Evolutionary conservation across 2,113 vertebrate species (phyloP).

Genomic region (Burhinus oedicnemus): DNA sequence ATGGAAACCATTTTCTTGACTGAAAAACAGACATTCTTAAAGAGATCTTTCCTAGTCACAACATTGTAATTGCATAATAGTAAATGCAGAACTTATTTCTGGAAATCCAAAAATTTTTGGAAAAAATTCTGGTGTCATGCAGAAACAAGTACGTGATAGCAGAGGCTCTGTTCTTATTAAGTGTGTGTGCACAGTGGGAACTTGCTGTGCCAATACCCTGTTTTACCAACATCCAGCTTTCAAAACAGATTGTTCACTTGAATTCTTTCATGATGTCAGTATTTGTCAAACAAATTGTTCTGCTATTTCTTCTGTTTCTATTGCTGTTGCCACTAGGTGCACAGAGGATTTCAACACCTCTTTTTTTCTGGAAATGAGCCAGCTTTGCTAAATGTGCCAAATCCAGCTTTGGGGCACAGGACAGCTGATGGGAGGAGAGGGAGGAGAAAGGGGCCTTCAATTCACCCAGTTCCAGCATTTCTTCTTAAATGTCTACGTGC

Average conservation of each 20-base stretch:
- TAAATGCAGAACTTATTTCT: background rate
- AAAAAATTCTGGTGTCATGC: background rate
- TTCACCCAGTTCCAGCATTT: background rate
- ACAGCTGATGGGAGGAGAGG: background rate
- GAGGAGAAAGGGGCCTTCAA: background rate
- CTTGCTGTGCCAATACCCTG: background rate
- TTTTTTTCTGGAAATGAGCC: background rate
- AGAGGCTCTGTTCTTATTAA: background rate
- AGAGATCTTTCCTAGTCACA: background rate
- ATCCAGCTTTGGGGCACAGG: background rate
- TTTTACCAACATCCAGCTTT: background rate
- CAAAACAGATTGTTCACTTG: background rate
- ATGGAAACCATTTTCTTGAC: background rate
- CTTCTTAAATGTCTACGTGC: background rate
- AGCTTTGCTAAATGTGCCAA: background rate
- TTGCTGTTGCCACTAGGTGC: background rate
- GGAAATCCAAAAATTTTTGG: background rate
- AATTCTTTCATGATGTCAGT: background rate
- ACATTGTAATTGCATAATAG: background rate
- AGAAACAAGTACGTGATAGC: no score
- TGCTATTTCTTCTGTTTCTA: background rate
- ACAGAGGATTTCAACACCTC: background rate
- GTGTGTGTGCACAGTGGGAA: background rate
- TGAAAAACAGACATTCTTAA: background rate
- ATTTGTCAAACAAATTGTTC: background rate